These are phyloP conservation scores for Sinosuthora webbiana DNA, from an alignment of 2,113 vertebrate genomes.

Conservation along the genomic window DNA sequence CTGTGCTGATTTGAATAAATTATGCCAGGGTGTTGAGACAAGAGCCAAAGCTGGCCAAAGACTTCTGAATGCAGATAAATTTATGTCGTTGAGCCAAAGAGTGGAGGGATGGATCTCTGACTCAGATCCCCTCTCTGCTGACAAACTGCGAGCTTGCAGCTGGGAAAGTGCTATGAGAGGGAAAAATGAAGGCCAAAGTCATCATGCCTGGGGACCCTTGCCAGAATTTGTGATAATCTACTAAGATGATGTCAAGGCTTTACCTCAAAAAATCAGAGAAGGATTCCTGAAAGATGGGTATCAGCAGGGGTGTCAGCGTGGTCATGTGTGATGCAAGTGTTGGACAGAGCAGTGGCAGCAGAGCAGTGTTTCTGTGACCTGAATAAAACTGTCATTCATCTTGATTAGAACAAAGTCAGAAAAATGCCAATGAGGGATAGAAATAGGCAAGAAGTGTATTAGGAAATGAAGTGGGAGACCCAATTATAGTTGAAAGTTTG, in stretches of 20 bases:
- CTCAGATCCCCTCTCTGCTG: conserved; percentile 6
- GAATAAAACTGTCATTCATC: background rate
- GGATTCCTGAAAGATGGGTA: background rate
- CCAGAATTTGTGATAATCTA: background rate
- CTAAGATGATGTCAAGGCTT: background rate
- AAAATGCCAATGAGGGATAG: conserved; percentile 5
- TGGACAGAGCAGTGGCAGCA: background rate
- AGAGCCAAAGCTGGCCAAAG: background rate
- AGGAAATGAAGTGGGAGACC: background rate
- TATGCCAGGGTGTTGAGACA: background rate
- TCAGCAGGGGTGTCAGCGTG: background rate
- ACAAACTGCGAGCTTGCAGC: conserved; percentile 4
- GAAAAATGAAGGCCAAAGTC: background rate
- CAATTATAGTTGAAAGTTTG: conserved; percentile 5
- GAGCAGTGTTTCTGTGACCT: background rate
- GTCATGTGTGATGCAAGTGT: background rate
- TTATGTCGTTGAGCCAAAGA: background rate
- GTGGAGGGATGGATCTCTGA: background rate
- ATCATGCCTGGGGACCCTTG: background rate
- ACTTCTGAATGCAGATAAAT: conserved; percentile 3
- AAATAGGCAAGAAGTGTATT: background rate
- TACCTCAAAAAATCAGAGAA: background rate
- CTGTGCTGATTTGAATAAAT: background rate
- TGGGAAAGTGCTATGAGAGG: background rate
- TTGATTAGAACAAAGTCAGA: conserved; percentile 3